A percentile compares a stretch with the other conserved stretches of the same genome.
These are phyloP conservation scores for Eupithecia insigniata DNA, from an alignment of 2,888 invertebrate species.

Conservation along the genomic window DNA sequence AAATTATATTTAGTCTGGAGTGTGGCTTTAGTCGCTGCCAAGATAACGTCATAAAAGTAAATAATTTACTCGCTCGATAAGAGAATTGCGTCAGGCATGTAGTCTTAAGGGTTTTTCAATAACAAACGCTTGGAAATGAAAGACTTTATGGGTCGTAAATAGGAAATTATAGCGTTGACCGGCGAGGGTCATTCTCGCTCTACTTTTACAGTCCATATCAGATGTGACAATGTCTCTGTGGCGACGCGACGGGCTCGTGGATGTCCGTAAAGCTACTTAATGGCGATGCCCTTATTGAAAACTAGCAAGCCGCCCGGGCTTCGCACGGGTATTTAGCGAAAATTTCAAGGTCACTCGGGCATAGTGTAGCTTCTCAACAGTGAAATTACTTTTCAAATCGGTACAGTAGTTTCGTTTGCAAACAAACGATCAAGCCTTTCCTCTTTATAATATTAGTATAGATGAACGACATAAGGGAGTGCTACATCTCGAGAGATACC, in stretches of 20 bases:
- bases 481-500: neutral
- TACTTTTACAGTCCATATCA: conserved; percentile 58
- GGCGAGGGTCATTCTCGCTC: conserved; percentile 61
- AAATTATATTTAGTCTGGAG: conserved; percentile 18
- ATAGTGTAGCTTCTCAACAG: too few relatives aligned
- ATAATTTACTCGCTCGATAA: conserved; percentile 57
- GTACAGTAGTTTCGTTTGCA: too few relatives aligned
- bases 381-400: too few relatives aligned
- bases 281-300: conserved; percentile 2
- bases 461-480: neutral
- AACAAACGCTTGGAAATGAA: conserved; percentile 70
- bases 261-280: neutral
- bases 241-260: conserved; percentile 1
- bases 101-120: conserved; percentile 61
- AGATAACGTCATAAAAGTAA: conserved; percentile 34
- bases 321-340: too few relatives aligned
- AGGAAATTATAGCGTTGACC: conserved; percentile 67
- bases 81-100: conserved; percentile 51
- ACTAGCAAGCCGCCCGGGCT: too few relatives aligned
- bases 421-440: too few relatives aligned
- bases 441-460: too few relatives aligned
- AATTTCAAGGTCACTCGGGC: too few relatives aligned
- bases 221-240: conserved; percentile 35
- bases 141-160: conserved; percentile 75
- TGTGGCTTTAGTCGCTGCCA: conserved; percentile 19